Percentiles rank a stretch among this genome's conserved stretches.
Conservation (phyloP, 2,888 invertebrate species). For the Vesta saturnalis region DNA sequence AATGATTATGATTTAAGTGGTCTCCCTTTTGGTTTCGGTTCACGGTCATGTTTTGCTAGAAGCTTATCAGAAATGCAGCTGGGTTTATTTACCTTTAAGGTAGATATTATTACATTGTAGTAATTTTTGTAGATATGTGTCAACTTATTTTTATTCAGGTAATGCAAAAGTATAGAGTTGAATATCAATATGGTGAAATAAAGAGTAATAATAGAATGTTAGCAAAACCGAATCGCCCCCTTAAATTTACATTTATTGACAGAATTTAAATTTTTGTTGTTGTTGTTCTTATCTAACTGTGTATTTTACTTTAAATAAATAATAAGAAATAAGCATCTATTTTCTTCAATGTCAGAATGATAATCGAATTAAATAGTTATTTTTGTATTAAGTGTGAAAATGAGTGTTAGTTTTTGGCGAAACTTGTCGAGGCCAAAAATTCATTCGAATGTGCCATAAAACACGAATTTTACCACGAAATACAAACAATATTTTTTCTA, state of each 20-base stretch:
- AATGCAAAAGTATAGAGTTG: conserved; percentile 69
- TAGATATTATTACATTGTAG: conserved; percentile 45
- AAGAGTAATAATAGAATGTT: conserved; percentile 68
- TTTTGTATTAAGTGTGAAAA: too few species aligned
- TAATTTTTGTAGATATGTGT: neutral
- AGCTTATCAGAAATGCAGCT: conserved; percentile 71
- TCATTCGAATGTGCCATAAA: too few species aligned
- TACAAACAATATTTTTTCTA: too few species aligned
- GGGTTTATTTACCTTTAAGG: conserved; percentile 67
- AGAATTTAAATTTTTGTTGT: conserved; percentile 52
- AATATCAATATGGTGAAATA: conserved; percentile 75
- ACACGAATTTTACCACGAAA: too few species aligned
- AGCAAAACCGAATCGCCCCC: conserved; percentile 68
- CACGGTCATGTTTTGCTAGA: conserved; percentile 71
- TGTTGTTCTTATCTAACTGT: too few species aligned
- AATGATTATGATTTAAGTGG: conserved; percentile 60
- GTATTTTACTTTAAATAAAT: too few species aligned
- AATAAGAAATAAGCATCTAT: too few species aligned
- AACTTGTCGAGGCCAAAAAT: too few species aligned
- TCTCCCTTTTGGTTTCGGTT: conserved; percentile 73
- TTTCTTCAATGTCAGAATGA: too few species aligned
- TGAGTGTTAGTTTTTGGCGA: too few species aligned
- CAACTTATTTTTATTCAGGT: conserved; percentile 59
- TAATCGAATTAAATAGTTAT: too few species aligned
- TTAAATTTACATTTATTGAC: conserved; percentile 73